Base-by-base conservation (phyloP, 2,113 vertebrate species). In the Cephalophus harveyi region DNA sequence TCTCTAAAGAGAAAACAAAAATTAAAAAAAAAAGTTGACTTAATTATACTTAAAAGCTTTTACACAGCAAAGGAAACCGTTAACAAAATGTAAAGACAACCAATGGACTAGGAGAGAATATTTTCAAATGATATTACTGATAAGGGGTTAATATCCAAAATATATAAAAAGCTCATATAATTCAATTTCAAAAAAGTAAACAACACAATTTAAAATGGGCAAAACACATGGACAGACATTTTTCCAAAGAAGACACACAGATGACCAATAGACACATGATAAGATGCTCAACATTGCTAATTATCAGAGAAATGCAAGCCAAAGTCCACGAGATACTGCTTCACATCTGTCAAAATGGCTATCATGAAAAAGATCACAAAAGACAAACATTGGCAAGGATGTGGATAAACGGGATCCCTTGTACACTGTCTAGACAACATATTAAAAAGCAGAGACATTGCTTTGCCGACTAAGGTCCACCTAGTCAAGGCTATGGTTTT, bases 401-500 rank as follows among this genome's bases (percentile, higher is more conserved):
- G 6, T 82, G 30, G 48, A 23, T 33, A 82, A 27, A 76, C 15
- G 23, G 36, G 23, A 76, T 43, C 71, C 71, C 36, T 40, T 23
- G 10, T 71, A 71, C 19, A 40, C n/a, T 71, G n/a, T 71, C n/a
- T 23, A 40, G n/a, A 23, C n/a, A 71, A 71, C 67, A 40, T 40
- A 23, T 71, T 23, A 40, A 12, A 71, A 71, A 71, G 67, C n/a
- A 71, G n/a, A 71, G 67, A 71, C n/a, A 23, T 71, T 23, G 40
- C 19, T 40, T 40, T 71, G n/a, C 67, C 0, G 0, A 40, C n/a
- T 3, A 40, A 71, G n/a, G 67, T 71, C n/a, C 5, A 2, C 17
- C n/a, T 71, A 71, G 67, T 71, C n/a, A 40, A 40, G 12, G 67
- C 67, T 71, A 71, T 71, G 67, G n/a, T 71, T 40, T 71, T 71